Conservation (phyloP, 2,888 invertebrate genomes). For the Eupithecia tripunctaria region DNA sequence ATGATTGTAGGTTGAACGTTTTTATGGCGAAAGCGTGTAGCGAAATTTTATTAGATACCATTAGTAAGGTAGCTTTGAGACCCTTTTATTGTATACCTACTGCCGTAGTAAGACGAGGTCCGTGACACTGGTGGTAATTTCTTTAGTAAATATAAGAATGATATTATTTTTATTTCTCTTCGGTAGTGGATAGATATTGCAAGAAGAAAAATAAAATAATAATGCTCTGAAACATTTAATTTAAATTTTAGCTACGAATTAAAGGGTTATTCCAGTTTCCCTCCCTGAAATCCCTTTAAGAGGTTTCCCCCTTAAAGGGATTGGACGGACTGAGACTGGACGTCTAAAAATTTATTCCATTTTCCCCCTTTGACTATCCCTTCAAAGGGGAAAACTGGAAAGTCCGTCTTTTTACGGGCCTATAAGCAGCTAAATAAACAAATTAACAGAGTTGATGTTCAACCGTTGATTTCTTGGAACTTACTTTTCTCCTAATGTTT, state of each 20-base stretch:
- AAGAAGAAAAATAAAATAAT: too few species aligned
- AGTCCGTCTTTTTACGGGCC: background rate
- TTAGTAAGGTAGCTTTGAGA: slow-evolving; percentile 6
- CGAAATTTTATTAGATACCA: slow-evolving; percentile 1
- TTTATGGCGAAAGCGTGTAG: slow-evolving; percentile 18
- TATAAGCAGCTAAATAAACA: too few species aligned
- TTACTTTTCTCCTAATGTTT: background rate
- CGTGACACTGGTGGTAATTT: background rate
- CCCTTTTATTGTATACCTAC: slow-evolving; percentile 1
- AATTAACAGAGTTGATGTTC: background rate
- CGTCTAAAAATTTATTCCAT: too few species aligned
- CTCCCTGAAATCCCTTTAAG: too few species aligned
- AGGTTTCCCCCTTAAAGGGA: too few species aligned
- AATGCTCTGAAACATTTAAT: background rate
- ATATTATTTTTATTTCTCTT: too few species aligned
- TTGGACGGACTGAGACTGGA: too few species aligned
- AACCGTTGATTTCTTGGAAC: background rate
- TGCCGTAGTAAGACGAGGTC: background rate
- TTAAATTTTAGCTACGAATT: background rate
- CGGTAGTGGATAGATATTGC: background rate
- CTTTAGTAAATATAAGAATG: background rate
- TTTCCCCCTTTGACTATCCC: too few species aligned
- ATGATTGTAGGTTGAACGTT: background rate
- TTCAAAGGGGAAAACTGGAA: too few species aligned
- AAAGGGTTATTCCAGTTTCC: too few species aligned